These are phyloP conservation scores for Istiophorus platypterus DNA, from an alignment of 2,113 vertebrate species.

Conservation along the genomic window DNA sequence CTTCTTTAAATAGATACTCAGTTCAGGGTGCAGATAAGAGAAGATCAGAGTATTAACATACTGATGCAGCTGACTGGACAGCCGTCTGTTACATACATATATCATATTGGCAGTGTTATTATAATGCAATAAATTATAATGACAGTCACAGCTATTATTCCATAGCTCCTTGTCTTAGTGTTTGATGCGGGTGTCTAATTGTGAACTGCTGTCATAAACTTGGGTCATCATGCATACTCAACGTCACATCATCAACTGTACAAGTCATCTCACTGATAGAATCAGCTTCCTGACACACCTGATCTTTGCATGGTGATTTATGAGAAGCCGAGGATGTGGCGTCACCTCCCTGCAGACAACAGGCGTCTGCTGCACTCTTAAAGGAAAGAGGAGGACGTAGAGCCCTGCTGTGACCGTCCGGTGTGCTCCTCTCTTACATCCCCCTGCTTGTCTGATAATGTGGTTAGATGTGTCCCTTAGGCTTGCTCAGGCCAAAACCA, in stretches of 20 bases:
- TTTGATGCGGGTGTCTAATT: slow-evolving; percentile 49
- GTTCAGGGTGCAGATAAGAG: slow-evolving; percentile 30
- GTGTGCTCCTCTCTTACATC: slow-evolving; percentile 14
- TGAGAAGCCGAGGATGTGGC: slow-evolving; percentile 58
- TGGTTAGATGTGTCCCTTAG: slow-evolving; percentile 3
- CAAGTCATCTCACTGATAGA: slow-evolving; percentile 37
- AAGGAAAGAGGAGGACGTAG: slow-evolving; percentile 31
- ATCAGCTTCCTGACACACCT: slow-evolving; percentile 56
- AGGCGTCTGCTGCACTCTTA: slow-evolving; percentile 55
- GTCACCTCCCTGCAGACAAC: slow-evolving; percentile 46
- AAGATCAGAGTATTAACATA: slow-evolving; percentile 17
- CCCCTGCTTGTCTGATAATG: slow-evolving; percentile 20
- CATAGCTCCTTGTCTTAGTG: slow-evolving; percentile 19
- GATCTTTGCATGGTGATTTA: slow-evolving; percentile 55
- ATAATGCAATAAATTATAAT: slow-evolving; percentile 38
- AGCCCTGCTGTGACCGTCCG: neutral
- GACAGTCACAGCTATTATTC: slow-evolving; percentile 51
- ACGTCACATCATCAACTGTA: slow-evolving; percentile 39
- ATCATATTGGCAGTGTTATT: slow-evolving; percentile 28
- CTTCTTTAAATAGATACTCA: slow-evolving; percentile 38
- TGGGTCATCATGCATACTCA: slow-evolving; percentile 44
- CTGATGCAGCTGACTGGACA: slow-evolving; percentile 22
- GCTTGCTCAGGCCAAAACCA: neutral
- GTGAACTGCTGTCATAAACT: slow-evolving; percentile 28
- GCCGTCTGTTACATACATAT: slow-evolving; percentile 7